These are phyloP conservation scores for Erannis defoliaria DNA, from an alignment of 2,888 invertebrate species.

Conservation along the genomic window DNA sequence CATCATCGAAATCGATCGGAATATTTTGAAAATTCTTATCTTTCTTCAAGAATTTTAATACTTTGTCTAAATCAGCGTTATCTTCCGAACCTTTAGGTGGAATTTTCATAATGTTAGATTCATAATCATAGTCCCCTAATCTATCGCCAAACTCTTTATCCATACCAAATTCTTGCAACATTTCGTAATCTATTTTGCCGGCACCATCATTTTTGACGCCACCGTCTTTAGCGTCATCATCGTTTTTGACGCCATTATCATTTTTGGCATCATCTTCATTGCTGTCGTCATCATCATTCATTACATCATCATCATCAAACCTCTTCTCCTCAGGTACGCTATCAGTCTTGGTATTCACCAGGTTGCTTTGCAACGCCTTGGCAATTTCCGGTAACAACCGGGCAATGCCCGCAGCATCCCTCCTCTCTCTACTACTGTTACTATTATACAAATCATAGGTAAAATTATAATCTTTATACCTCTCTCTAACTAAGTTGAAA, in stretches of 20 bases:
- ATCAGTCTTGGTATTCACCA: slow-evolving; percentile 61
- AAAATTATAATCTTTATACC: slow-evolving; percentile 73
- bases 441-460: slow-evolving; percentile 66
- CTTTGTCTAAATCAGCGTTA: slow-evolving; percentile 60
- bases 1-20: slow-evolving; percentile 43
- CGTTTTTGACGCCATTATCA: slow-evolving; percentile 2
- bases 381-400: slow-evolving; percentile 72
- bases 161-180: slow-evolving; percentile 78
- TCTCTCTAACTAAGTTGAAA: slow-evolving; percentile 61
- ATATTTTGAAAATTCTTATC: slow-evolving; percentile 59
- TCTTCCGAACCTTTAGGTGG: slow-evolving; percentile 75
- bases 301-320: slow-evolving; percentile 53
- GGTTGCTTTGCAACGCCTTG: slow-evolving; percentile 66
- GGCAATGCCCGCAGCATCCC: slow-evolving; percentile 62
- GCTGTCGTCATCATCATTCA: slow-evolving; percentile 57
- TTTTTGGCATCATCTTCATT: slow-evolving; percentile 49
- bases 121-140: slow-evolving; percentile 69
- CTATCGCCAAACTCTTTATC: slow-evolving; percentile 70
- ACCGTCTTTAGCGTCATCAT: slow-evolving; percentile 49
- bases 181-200: slow-evolving; percentile 54
- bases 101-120: slow-evolving; percentile 79
- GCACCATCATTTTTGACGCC: slow-evolving; percentile 45
- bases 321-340: slow-evolving; percentile 62
- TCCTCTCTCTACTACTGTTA: slow-evolving; percentile 56
- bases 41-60: slow-evolving; percentile 61